These are phyloP conservation scores for Acleris laterana DNA, from an alignment of 2,888 invertebrate species.

Conservation along the genomic window DNA sequence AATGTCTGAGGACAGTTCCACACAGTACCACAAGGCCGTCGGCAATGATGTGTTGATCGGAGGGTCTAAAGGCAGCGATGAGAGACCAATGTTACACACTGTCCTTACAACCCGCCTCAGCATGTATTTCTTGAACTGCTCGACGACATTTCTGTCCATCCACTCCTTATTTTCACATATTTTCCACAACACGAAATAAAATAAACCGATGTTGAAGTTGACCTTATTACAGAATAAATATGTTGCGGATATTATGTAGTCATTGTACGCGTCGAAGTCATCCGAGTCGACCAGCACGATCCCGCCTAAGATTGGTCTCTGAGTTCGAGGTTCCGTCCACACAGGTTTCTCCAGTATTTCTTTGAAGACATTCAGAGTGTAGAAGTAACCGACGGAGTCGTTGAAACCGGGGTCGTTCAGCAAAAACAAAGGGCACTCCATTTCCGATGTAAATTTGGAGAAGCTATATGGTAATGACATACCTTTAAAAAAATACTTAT, in stretches of 20 bases:
- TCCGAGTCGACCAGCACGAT: constrained; percentile 52
- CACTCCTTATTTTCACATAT: constrained; percentile 56
- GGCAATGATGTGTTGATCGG: constrained; percentile 44
- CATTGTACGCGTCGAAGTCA: constrained; percentile 58
- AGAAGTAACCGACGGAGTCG: constrained; percentile 57
- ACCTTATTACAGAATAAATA: constrained; percentile 55
- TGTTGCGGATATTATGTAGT: constrained; percentile 56
- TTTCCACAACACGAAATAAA: constrained; percentile 57
- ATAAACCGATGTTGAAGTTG: constrained; percentile 54
- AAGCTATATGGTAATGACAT: constrained; percentile 46
- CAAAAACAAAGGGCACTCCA: constrained; percentile 56
- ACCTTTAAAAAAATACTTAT: constrained; percentile 52
- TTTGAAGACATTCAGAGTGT: constrained; percentile 57
- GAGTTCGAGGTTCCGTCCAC: constrained; percentile 53
- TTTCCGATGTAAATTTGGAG: constrained; percentile 49
- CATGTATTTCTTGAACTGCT: constrained; percentile 51
- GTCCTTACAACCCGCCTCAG: constrained; percentile 52
- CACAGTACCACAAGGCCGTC: constrained; percentile 57
- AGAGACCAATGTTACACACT: constrained; percentile 52
- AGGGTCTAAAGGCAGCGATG: constrained; percentile 56
- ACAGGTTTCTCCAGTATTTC: constrained; percentile 45
- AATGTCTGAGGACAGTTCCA: constrained; percentile 51
- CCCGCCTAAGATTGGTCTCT: constrained; percentile 52
- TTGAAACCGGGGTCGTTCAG: constrained; percentile 49
- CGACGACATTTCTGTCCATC: constrained; percentile 58